phyloP scores from a whole-genome alignment of 2,113 vertebrate species.

The Eclectus roratus region DNA sequence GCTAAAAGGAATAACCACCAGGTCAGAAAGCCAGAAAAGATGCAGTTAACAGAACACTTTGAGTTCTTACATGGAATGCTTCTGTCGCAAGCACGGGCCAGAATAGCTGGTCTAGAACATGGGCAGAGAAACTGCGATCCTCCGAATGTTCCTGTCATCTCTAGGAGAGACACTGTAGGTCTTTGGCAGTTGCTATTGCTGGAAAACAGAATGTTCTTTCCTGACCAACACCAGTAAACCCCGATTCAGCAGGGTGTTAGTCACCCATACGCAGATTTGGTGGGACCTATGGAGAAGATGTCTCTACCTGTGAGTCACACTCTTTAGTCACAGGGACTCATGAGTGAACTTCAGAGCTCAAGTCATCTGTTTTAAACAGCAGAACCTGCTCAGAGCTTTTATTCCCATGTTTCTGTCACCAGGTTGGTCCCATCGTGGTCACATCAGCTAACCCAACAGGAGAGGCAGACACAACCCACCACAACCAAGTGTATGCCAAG shows the following conservation, averaged over 20 bases:
- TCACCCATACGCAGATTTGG: background rate
- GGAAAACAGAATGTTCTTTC: background rate
- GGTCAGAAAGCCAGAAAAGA: background rate
- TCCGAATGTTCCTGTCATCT: background rate
- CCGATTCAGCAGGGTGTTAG: background rate
- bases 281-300: background rate
- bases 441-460: constrained; percentile 91
- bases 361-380: background rate
- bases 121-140: background rate
- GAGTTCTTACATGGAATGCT: background rate
- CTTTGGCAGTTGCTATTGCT: background rate
- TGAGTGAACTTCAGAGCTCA: background rate
- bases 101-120: background rate
- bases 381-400: background rate
- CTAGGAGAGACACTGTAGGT: background rate
- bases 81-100: rapidly evolving
- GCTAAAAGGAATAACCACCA: background rate
- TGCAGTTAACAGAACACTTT: background rate
- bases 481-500: constrained; percentile 91
- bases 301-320: background rate
- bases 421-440: constrained; percentile 89
- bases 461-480: constrained; percentile 91
- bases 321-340: background rate
- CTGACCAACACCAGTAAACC: background rate
- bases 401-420: background rate